Base-by-base conservation (phyloP, 2,797 vertebrate species). In the Myripristis jacobus region DNA sequence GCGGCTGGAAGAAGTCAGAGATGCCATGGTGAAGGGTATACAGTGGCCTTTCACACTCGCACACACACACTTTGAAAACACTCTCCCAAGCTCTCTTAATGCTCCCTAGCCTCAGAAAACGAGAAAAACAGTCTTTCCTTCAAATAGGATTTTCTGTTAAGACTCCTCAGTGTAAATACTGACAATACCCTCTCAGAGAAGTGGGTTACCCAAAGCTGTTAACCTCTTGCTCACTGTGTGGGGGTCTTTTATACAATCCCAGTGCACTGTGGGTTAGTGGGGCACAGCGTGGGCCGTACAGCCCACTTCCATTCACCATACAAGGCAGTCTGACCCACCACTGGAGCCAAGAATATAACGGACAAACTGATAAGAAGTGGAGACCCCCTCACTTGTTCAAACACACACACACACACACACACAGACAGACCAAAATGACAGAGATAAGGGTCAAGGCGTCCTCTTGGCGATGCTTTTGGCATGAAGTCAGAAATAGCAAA, bases 281-380 rank as follows among this genome's bases (percentile, higher is more conserved):
- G 70, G 75, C 60, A 80, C 62, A 77, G 52, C 1, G 3, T 22
- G 34, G 44, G 47, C 55, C 72, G 62, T 55, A 21, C 57, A 52
- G 15, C 7, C 4, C 34, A 46, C 55, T 51, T 67, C 69, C 52
- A 77, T 63, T 81, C 55, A 66, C 93, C 93, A 87, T 94, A 94
- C 70, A 93, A 90, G 93, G 93, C 57, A 18, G 38, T 81, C 58
- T 73, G 54, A 75, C 72, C 31, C 69, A 61, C 75, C 43, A 62
- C 60, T 53, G 58, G 65, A 72, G 88, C 86, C 90, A 85, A 86
- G 88, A 92, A 90, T 93, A 81, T 91, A 93, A 94, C 90, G 76
- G 85, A 87, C 86, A 79, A 63, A 75, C 54, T 87, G 93, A 95
- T 94, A 94, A 92, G 82, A 16, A 75, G 72, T 9, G 10, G 44